Percentiles rank a stretch among this genome's conserved stretches.
phyloP scores from a whole-genome alignment of 37 sponge, comb jelly and placozoan genomes.

The Tethya wilhelma region DNA sequence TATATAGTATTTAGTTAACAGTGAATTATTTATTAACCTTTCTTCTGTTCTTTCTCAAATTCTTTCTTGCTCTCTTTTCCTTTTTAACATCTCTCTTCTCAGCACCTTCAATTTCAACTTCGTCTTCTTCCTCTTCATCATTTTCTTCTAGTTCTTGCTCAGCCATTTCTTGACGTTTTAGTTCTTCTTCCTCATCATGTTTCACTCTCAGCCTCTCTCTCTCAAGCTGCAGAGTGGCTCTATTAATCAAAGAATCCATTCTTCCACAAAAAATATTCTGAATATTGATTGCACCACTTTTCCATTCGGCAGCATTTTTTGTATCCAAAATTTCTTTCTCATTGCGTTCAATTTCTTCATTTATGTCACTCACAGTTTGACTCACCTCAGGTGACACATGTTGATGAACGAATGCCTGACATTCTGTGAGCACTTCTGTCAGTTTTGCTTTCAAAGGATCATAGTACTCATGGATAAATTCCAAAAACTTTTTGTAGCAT shows the following conservation, averaged over 20 bases:
- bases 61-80: too few relatives aligned
- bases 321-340: conserved; percentile 1
- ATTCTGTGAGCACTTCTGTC: neutral
- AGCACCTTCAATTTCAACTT: too few relatives aligned
- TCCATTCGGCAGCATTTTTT: conserved; percentile 11
- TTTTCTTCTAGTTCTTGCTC: neutral
- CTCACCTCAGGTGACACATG: neutral
- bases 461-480: neutral
- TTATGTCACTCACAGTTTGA: neutral
- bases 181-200: neutral
- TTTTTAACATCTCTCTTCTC: too few relatives aligned
- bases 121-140: neutral
- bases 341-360: neutral
- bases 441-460: neutral
- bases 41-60: too few relatives aligned
- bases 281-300: neutral
- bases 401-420: too few relatives aligned
- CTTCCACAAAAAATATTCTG: neutral
- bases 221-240: neutral
- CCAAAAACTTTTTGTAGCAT: neutral
- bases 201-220: neutral
- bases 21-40: too few relatives aligned
- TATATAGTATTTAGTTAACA: too few relatives aligned
- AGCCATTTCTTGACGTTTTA: neutral
- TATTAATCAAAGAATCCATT: conserved; percentile 2